phyloP scores from a whole-genome alignment of 2,888 invertebrate species.

The Pseudococcus viburni region DNA sequence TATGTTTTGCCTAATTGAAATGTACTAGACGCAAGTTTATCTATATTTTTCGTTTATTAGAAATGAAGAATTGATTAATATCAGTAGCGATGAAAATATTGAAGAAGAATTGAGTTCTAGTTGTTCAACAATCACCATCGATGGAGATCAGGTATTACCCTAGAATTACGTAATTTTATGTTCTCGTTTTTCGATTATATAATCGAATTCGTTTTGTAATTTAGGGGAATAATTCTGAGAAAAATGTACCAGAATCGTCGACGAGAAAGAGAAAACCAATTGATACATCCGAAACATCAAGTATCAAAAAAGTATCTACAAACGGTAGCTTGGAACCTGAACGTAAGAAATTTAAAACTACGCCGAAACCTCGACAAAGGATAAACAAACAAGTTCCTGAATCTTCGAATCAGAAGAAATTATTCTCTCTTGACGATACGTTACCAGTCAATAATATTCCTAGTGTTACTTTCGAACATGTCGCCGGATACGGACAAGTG shows the following conservation, averaged over 20 bases:
- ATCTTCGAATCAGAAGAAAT: constrained; percentile 54
- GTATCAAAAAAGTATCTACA: constrained; percentile 17
- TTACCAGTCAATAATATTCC: constrained; percentile 44
- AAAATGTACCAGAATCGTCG: neutral
- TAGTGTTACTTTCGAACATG: constrained; percentile 78
- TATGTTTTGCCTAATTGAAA: no score
- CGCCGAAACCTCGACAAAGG: neutral
- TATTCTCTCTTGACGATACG: constrained; percentile 10
- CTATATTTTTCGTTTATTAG: neutral
- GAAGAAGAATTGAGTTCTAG: constrained; percentile 54
- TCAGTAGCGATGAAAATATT: constrained; percentile 62
- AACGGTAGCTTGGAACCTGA: constrained; percentile 7
- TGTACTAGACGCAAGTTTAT: neutral
- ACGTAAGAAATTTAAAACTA: constrained; percentile 50
- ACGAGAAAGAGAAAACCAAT: constrained; percentile 47
- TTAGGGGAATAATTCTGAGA: neutral
- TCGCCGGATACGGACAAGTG: constrained; percentile 86
- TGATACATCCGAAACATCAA: neutral
- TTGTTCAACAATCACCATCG: constrained; percentile 58
- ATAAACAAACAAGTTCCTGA: constrained; percentile 57
- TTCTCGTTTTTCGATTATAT: neutral
- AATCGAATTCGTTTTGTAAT: neutral
- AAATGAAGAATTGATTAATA: constrained; percentile 63
- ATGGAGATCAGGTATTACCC: constrained; percentile 55
- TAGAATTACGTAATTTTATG: neutral